These are phyloP conservation scores for Selenia dentaria DNA, from an alignment of 2,888 invertebrate genomes.

Conservation along the genomic window DNA sequence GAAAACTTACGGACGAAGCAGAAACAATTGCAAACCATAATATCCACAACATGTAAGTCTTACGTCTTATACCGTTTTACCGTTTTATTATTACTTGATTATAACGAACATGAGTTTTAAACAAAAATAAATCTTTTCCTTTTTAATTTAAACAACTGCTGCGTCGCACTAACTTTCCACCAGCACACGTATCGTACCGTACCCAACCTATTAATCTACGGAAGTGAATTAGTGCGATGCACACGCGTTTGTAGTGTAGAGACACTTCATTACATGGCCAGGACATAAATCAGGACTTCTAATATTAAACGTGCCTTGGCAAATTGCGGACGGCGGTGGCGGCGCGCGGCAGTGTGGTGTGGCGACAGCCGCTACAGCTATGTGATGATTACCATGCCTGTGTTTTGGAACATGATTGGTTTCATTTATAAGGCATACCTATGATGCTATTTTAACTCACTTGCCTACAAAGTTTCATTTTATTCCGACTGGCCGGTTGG, in stretches of 20 bases:
- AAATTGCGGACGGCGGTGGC: constrained; percentile 62
- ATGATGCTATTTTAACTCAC: no score
- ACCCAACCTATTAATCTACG: constrained; percentile 64
- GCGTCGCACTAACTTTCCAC: no score
- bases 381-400: constrained; percentile 18
- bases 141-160: no score
- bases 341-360: constrained; percentile 8
- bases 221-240: constrained; percentile 79
- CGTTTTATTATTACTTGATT: no score
- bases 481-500: no score
- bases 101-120: no score
- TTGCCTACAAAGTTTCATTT: no score
- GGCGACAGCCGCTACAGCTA: constrained; percentile 16
- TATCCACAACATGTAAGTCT: no score
- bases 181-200: constrained; percentile 4
- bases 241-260: constrained; percentile 78
- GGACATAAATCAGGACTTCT: constrained; percentile 84
- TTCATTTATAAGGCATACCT: background rate
- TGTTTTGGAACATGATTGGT: constrained; percentile 5
- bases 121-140: no score
- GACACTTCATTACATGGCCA: constrained; percentile 82
- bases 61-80: no score
- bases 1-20: no score
- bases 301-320: constrained; percentile 85
- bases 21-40: no score